Percentiles rank a stretch among this genome's conserved stretches.
Conservation (phyloP, 2,888 invertebrate genomes). For the Drosophila lutescens region DNA sequence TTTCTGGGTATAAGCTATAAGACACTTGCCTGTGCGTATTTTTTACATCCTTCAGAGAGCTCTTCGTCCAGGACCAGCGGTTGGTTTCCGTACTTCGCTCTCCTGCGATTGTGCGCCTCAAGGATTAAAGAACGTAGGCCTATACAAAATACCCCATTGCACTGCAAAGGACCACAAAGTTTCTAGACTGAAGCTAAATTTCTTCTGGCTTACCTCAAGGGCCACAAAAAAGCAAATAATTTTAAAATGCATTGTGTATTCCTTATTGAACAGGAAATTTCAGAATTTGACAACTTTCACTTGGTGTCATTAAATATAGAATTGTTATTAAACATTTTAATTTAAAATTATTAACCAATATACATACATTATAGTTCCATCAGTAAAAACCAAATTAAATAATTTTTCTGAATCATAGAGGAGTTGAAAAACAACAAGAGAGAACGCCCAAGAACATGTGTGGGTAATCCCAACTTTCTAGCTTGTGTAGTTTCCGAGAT, state of each 20-base stretch:
- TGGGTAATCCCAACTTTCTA: no score
- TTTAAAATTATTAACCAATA: no score
- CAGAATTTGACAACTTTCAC: not conserved
- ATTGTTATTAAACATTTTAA: no score
- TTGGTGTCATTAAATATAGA: no score
- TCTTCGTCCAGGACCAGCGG: not conserved
- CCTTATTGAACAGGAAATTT: not conserved
- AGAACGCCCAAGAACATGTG: no score
- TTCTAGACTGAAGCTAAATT: not conserved
- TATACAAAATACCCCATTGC: not conserved
- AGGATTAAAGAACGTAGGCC: not conserved
- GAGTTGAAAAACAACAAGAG: no score
- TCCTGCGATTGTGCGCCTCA: constrained; percentile 1
- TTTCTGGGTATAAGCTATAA: no score
- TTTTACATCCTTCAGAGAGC: not conserved
- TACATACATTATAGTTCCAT: no score
- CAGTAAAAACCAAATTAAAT: no score
- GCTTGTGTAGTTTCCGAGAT: no score
- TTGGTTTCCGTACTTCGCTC: not conserved
- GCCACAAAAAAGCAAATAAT: constrained; percentile 1
- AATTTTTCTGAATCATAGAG: no score
- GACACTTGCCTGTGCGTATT: not conserved
- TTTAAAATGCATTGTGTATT: not conserved
- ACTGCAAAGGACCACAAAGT: not conserved
- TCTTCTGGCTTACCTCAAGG: not conserved